Conservation (phyloP, 1,140 invertebrate species). For the Propsilocerus akamusi region DNA sequence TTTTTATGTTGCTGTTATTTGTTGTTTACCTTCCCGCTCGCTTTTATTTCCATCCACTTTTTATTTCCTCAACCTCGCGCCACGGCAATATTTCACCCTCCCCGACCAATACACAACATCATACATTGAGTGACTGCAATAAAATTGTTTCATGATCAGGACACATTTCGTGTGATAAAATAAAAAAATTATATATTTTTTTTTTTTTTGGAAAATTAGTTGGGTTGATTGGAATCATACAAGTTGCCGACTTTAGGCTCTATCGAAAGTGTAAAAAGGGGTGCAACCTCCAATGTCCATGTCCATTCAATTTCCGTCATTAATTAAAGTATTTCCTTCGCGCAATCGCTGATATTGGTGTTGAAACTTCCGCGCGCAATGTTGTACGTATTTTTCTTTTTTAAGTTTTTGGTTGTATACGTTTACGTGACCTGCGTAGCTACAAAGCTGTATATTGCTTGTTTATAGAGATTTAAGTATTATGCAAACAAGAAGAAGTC, state of each 20-base stretch:
- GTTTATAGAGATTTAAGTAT: too few relatives aligned
- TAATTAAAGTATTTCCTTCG: constrained; percentile 1
- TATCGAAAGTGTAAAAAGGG: neutral
- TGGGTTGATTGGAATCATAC: neutral
- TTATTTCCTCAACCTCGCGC: constrained; percentile 3
- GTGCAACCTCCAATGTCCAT: neutral
- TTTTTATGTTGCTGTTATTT: neutral
- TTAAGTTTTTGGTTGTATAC: too few relatives aligned
- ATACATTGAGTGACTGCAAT: neutral
- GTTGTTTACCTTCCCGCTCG: neutral
- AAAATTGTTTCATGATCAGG: too few relatives aligned
- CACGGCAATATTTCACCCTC: neutral
- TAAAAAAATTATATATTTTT: too few relatives aligned
- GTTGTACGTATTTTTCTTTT: too few relatives aligned
- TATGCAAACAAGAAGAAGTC: too few relatives aligned
- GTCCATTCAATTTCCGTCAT: neutral
- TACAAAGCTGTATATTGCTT: too few relatives aligned
- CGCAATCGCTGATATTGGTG: too few relatives aligned
- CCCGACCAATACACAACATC: neutral
- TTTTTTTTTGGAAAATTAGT: neutral
- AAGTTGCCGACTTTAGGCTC: neutral
- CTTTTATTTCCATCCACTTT: neutral
- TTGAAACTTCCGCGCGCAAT: too few relatives aligned
- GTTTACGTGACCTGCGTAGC: too few relatives aligned
- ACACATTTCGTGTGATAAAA: neutral